Evolutionary conservation across 2,113 vertebrate genomes (phyloP), one percentile per base, ranked within the genome.

Genomic region (Sclerurus mexicanus): DNA sequence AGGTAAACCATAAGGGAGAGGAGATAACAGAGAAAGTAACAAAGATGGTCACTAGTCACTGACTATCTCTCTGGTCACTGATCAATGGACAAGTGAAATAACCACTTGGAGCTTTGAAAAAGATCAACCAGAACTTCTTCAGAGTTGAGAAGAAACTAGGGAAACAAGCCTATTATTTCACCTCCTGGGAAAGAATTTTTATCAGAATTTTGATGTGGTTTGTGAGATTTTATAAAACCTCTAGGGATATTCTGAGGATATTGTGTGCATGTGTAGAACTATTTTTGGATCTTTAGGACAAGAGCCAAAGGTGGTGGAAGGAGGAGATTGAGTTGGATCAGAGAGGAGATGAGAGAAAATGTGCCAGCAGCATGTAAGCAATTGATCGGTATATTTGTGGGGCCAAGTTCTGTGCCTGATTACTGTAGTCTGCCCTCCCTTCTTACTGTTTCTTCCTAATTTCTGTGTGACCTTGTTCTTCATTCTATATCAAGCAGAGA

Each of bases 271-370:
- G 5, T 55, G 25, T 18, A 42, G 13, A 63, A 37, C 4, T 64
- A 28, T 6, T 68, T 31, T 1, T 4, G 15, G 23, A 46, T 52
- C 9, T 40, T 67, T 55, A 75, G 30, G 14, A 55, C 25, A 50
- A 47, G 4, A 19, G 13, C 6, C 31, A 69, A 73, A 81, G 10
- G 5, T 5, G 44, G 24, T 28, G 22, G 60, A 87, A 52, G 2
- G 2, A 13, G 47, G 5, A 4, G 27, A 62, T 12, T 7, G 21
- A 67, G 24, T 2, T 28, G 15, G 15, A 33, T 42, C 0, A 4
- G 25, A 68, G 21, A 66, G 2, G 15, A 68, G 18, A 9, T 39
- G 15, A n/a, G 7, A 47, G 25, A 66, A 66, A 31, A 75, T 35
- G 8, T 53, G 7, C 4, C 18, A 72, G 30, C 22, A 83, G 10